Evolutionary conservation across 2,113 vertebrate genomes (phyloP).

Genomic region (Pipra filicauda): DNA sequence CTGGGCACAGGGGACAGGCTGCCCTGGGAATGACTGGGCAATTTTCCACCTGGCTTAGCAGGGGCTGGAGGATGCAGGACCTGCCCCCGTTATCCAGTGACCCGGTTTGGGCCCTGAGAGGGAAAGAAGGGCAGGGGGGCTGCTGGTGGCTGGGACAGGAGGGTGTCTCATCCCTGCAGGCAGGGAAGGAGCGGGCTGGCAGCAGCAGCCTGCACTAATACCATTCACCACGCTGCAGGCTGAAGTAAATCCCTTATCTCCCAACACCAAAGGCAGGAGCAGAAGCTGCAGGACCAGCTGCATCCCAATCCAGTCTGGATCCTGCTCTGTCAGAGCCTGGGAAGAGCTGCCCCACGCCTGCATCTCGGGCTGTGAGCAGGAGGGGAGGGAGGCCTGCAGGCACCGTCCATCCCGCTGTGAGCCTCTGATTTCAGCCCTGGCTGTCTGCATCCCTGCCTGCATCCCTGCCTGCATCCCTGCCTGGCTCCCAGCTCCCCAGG

Average conservation of each 20-base stretch:
- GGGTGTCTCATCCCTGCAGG: not conserved
- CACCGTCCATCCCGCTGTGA: not conserved
- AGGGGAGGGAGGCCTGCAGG: not conserved
- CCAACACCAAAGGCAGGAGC: not conserved
- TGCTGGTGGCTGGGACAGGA: not conserved
- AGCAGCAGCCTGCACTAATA: not conserved
- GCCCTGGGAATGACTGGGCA: not conserved
- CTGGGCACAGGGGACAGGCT: not conserved
- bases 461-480: not conserved
- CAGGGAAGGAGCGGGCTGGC: not conserved
- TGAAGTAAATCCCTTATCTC: not conserved
- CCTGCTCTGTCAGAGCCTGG: not conserved
- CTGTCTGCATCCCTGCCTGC: not conserved
- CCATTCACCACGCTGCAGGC: not conserved
- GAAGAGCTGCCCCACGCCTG: rapidly evolving
- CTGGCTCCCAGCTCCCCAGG: not conserved
- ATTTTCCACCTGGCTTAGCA: not conserved
- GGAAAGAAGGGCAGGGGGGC: not conserved
- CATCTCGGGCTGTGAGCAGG: not conserved
- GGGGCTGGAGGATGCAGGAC: not conserved
- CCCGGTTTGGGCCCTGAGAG: not conserved
- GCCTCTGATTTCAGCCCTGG: not conserved
- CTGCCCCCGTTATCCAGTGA: not conserved
- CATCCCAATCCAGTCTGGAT: not conserved
- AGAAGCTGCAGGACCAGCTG: not conserved